These are phyloP conservation scores for Psilopogon haemacephalus DNA, from an alignment of 2,113 vertebrate species.

Conservation along the genomic window DNA sequence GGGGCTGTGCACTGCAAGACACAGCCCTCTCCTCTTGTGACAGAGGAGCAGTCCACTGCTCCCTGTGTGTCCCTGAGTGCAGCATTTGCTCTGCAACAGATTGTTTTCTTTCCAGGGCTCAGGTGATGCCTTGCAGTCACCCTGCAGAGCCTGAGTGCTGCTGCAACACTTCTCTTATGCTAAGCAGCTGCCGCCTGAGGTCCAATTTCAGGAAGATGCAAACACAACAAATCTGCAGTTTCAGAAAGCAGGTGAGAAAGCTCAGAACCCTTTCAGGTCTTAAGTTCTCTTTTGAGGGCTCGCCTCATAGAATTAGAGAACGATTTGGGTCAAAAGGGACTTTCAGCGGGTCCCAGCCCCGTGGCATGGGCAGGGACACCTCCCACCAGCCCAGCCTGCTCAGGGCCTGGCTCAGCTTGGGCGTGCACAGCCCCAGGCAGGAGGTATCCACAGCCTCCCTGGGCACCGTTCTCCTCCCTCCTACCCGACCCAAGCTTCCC, in stretches of 20 bases:
- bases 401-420: too few species aligned
- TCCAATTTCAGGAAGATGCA: not conserved
- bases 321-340: too few species aligned
- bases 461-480: too few species aligned
- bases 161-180: not conserved
- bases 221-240: not conserved
- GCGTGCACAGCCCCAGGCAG: too few species aligned
- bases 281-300: not conserved
- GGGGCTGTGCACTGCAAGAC: not conserved
- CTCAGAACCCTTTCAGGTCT: not conserved
- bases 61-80: not conserved
- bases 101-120: not conserved
- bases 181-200: not conserved
- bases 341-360: too few species aligned
- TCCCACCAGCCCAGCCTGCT: too few species aligned
- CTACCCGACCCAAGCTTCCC: too few species aligned
- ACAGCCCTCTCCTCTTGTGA: not conserved
- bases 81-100: not conserved
- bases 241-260: not conserved
- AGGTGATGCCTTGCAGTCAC: not conserved
- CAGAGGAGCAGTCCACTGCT: not conserved
- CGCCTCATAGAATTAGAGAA: not conserved
- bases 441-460: too few species aligned
- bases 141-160: not conserved
- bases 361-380: too few species aligned